Percentiles rank a stretch among this genome's conserved stretches.
Evolutionary conservation across 2,797 vertebrate species (phyloP).

Genomic region (Spinus pinus): DNA sequence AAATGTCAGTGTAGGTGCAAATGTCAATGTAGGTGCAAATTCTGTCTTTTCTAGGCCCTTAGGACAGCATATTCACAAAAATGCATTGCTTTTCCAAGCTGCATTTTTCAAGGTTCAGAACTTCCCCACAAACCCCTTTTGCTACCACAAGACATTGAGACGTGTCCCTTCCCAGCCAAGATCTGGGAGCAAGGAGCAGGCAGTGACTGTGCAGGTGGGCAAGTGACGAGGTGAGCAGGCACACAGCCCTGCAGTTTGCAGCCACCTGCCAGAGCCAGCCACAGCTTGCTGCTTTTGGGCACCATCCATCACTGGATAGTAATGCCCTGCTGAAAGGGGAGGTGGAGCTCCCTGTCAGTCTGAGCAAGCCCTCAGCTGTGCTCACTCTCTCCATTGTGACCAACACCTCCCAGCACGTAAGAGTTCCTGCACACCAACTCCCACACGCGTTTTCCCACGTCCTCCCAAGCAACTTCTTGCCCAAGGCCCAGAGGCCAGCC

Average conservation of each 20-base stretch:
- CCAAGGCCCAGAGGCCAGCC: not conserved
- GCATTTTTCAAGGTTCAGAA: not conserved
- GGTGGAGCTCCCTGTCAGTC: not conserved
- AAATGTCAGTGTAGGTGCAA: not conserved
- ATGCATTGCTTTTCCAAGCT: not conserved
- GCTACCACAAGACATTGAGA: not conserved
- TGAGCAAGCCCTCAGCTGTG: conserved; percentile 1
- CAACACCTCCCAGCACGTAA: not conserved
- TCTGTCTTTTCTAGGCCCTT: not conserved
- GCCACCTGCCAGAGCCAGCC: not conserved
- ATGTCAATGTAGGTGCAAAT: not conserved
- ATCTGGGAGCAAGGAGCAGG: not conserved
- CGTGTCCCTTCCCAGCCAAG: not conserved
- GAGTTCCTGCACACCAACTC: not conserved
- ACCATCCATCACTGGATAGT: not conserved
- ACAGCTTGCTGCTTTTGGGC: not conserved
- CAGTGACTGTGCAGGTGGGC: not conserved
- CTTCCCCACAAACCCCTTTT: not conserved
- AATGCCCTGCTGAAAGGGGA: conserved; percentile 23
- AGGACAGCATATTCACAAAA: not conserved
- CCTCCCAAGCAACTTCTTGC: not conserved
- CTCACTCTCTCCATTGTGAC: not conserved
- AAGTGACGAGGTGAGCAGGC: not conserved
- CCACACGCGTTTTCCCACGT: conserved; percentile 24
- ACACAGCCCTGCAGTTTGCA: not conserved